A percentile compares a stretch with the other conserved stretches of the same genome.
These are phyloP conservation scores for Ypsolopha sequella DNA, from an alignment of 2,888 invertebrate genomes.

Conservation along the genomic window DNA sequence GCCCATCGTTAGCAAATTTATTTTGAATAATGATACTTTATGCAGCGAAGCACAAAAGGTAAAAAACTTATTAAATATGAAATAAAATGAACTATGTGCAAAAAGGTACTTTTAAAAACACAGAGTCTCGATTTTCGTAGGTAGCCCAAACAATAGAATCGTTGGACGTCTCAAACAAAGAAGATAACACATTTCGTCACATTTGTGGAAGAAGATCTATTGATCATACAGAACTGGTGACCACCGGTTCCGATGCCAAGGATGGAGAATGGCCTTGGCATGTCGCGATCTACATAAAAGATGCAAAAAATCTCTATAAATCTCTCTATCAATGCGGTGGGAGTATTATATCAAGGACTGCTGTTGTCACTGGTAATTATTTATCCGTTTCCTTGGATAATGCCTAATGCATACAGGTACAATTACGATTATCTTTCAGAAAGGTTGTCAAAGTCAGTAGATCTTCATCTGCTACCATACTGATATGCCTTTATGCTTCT, in stretches of 20 bases:
- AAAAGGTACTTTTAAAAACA: neutral
- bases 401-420: no score
- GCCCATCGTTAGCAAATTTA: conserved; percentile 30
- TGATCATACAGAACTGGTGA: conserved; percentile 40
- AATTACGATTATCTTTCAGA: no score
- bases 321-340: conserved; percentile 48
- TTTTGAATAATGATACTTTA: conserved; percentile 38
- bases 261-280: conserved; percentile 64
- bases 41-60: conserved; percentile 48
- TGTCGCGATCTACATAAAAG: conserved; percentile 37
- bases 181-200: conserved; percentile 24
- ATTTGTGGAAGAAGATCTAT: conserved; percentile 45
- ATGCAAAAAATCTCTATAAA: conserved; percentile 13
- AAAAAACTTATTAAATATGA: conserved; percentile 2
- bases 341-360: conserved; percentile 46
- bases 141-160: conserved; percentile 27
- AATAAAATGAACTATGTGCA: neutral
- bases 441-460: no score
- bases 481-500: no score
- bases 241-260: conserved; percentile 36
- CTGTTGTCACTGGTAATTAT: conserved; percentile 46
- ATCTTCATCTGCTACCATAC: no score
- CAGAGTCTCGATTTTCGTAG: conserved; percentile 18
- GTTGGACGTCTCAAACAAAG: conserved; percentile 23
- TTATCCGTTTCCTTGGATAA: neutral